phyloP scores from a whole-genome alignment of 1,140 invertebrate species.

The Leptoteleia sp. region DNA sequence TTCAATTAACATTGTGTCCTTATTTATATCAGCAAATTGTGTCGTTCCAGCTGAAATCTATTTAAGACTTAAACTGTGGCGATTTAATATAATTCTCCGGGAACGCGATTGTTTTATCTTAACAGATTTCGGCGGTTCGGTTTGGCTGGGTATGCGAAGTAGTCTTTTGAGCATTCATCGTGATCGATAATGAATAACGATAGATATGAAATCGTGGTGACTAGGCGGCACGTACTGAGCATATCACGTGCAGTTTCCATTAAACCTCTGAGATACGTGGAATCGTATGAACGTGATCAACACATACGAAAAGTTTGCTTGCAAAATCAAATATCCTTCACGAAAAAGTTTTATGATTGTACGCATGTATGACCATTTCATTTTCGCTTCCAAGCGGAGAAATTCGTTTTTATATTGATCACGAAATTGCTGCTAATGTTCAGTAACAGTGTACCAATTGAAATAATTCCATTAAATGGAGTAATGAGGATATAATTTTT shows the following conservation, averaged over 20 bases:
- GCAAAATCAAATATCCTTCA: slow-evolving; percentile 54
- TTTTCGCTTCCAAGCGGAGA: neutral
- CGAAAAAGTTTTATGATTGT: slow-evolving; percentile 31
- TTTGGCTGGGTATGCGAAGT: slow-evolving; percentile 26
- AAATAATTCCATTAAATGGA: too few relatives aligned
- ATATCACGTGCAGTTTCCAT: slow-evolving; percentile 61
- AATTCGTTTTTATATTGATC: slow-evolving; percentile 24
- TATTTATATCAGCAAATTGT: too few relatives aligned
- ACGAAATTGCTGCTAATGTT: slow-evolving; percentile 19
- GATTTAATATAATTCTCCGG: too few relatives aligned
- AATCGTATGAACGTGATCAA: slow-evolving; percentile 53
- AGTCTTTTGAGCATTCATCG: slow-evolving; percentile 39
- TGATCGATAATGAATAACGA: slow-evolving; percentile 56
- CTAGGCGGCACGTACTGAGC: slow-evolving; percentile 46
- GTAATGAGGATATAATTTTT: too few relatives aligned
- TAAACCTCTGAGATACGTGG: slow-evolving; percentile 61
- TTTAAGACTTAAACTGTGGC: too few relatives aligned
- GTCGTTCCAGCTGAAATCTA: too few relatives aligned
- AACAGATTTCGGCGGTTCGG: slow-evolving; percentile 18
- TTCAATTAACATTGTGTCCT: too few relatives aligned
- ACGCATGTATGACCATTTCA: slow-evolving; percentile 12
- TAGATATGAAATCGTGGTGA: slow-evolving; percentile 58
- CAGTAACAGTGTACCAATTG: too few relatives aligned
- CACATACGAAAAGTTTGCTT: slow-evolving; percentile 52
- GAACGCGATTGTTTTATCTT: slow-evolving; percentile 10